These are phyloP conservation scores for Bilobella aurantiaca DNA, from an alignment of 1,140 invertebrate genomes.

Conservation along the genomic window DNA sequence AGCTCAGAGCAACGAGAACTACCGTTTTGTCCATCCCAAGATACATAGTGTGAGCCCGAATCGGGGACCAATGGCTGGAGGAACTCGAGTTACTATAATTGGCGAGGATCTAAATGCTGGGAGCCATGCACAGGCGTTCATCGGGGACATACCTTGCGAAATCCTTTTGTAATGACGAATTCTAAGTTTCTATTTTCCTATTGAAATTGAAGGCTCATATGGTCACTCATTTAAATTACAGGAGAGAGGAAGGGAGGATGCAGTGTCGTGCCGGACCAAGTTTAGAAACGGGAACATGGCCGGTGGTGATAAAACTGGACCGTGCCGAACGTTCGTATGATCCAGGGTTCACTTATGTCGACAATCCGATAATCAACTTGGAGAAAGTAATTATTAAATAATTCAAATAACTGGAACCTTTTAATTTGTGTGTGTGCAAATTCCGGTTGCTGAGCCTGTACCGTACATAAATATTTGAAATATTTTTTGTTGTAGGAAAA, in stretches of 20 bases:
- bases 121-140: slow-evolving; percentile 75
- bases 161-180: slow-evolving; percentile 53
- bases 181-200: too few species aligned
- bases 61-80: slow-evolving; percentile 84
- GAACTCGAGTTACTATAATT: slow-evolving; percentile 75
- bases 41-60: slow-evolving; percentile 73
- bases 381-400: too few species aligned
- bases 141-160: slow-evolving; percentile 75
- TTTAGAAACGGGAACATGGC: slow-evolving; percentile 55
- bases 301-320: slow-evolving; percentile 88
- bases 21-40: slow-evolving; percentile 74
- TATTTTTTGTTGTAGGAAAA: slow-evolving; percentile 22
- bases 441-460: too few species aligned
- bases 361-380: slow-evolving; percentile 66
- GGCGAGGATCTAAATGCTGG: slow-evolving; percentile 92
- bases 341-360: slow-evolving; percentile 74
- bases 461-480: background rate
- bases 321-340: slow-evolving; percentile 64
- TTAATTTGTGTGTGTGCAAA: too few species aligned
- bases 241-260: slow-evolving; percentile 66
- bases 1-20: slow-evolving; percentile 70
- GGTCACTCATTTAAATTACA: slow-evolving; percentile 60
- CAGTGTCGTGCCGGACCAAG: slow-evolving; percentile 62
- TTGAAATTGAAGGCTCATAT: too few species aligned
- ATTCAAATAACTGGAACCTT: too few species aligned